Evolutionary conservation across 2,113 vertebrate genomes (phyloP), one percentile per base, ranked within the genome.

Genomic region (Muntiacus muntjak): DNA sequence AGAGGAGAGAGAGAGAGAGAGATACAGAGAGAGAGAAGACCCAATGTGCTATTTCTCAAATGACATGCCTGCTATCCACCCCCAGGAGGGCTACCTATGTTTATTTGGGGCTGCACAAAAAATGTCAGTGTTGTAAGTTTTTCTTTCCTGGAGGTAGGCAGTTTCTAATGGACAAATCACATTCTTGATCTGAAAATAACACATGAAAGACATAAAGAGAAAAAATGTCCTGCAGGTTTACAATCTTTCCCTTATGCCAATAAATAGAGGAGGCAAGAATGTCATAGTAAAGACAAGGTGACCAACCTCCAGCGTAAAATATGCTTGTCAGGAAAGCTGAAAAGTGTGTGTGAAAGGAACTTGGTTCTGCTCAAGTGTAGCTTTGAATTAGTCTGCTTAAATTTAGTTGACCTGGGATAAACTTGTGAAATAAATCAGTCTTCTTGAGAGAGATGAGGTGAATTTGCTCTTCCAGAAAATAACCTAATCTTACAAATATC

Each of bases 21-120:
- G 13, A 43, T 0, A 0, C 26, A 85, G 81, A 52, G 33, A 21
- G 23, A 57, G 26, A 90, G 9, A 47, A 81, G 5, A 0, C 83
- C 85, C 5, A 87, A 21, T 17, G 57, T 62, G 23, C 21, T 71
- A 1, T 89, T 97, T 95, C 40, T 95, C 87, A 97, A 95, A 95
- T 84, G 96, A 97, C 91, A 96, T 50, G 55, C 95, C 83, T 91
- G 67, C 95, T 97, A 54, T 87, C 97, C 93, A 67, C 97, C 96
- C 95, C 95, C 96, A 94, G 74, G 91, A 95, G 97, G 97, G 86
- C 94, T 93, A 50, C 43, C 94, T 98, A 7, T 83, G 86, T 97
- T 98, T 98, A 96, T 98, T 97, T 98, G 98, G 97, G 91, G 87
- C 83, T 76, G 83, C 74, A 33, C 90, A 15, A 96, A 98, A 79